phyloP scores from a whole-genome alignment of 2,113 vertebrate species.

The Copsychus sechellarum region DNA sequence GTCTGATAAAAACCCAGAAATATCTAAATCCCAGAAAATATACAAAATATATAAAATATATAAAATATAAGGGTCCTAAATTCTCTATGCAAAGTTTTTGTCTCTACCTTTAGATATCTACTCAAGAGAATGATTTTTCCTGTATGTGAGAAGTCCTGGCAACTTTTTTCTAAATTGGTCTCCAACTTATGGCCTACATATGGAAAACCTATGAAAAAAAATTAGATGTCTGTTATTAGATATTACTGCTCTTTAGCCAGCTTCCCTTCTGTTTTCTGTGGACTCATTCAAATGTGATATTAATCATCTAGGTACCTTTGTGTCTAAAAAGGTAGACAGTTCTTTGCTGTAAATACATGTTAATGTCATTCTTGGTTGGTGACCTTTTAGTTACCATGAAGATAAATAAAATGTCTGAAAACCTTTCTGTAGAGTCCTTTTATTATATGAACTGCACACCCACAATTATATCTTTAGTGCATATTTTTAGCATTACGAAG shows the following conservation, averaged over 20 bases:
- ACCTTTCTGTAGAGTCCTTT: background rate
- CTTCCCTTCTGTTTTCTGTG: background rate
- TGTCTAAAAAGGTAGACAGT: background rate
- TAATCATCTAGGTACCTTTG: constrained; percentile 5
- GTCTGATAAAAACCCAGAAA: background rate
- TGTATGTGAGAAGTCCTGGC: background rate
- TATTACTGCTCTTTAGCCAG: background rate
- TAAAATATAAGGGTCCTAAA: background rate
- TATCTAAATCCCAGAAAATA: background rate
- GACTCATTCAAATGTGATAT: background rate
- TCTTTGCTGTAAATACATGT: constrained; percentile 16
- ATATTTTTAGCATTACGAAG: constrained; percentile 2
- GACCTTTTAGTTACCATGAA: constrained; percentile 44
- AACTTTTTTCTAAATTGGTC: background rate
- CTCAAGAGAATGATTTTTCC: background rate
- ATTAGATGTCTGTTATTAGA: background rate
- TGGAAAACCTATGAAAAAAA: background rate
- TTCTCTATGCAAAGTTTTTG: background rate
- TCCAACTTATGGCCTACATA: background rate
- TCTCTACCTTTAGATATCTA: background rate
- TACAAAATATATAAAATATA: too few relatives aligned
- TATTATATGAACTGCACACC: background rate
- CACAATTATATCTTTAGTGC: constrained; percentile 53
- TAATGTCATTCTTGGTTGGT: constrained; percentile 9
- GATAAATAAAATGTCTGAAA: constrained; percentile 56